These are phyloP conservation scores for Lepidochrysops patricia DNA, from an alignment of 2,888 invertebrate species.

Conservation along the genomic window DNA sequence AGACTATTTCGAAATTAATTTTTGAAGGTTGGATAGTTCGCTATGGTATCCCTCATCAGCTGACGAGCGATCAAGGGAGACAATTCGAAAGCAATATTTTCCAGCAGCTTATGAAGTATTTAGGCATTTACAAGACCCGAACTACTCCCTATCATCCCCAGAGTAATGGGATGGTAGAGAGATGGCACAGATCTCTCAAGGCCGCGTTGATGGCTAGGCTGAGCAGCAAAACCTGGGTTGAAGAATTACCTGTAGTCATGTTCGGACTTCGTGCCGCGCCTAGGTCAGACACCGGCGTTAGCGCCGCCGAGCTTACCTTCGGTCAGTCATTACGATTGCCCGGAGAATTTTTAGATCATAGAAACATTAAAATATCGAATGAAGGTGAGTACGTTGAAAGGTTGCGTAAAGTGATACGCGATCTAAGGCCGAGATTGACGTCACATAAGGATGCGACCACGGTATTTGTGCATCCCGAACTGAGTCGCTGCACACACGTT, in stretches of 20 bases:
- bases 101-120: neutral
- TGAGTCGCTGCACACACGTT: constrained; percentile 3
- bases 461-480: constrained; percentile 2
- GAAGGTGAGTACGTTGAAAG: neutral
- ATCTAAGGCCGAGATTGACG: neutral
- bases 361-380: no score
- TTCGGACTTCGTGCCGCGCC: constrained; percentile 22
- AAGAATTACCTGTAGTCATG: constrained; percentile 20
- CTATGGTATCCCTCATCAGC: neutral
- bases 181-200: constrained; percentile 26
- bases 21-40: constrained; percentile 17
- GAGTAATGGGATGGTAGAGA: constrained; percentile 17
- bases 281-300: constrained; percentile 19
- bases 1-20: neutral
- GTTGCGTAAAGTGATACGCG: neutral
- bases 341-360: no score
- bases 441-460: constrained; percentile 3
- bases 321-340: constrained; percentile 20
- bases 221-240: constrained; percentile 16
- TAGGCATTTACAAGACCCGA: neutral
- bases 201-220: constrained; percentile 20
- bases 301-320: constrained; percentile 21
- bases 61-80: constrained; percentile 19
- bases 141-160: constrained; percentile 16
- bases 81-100: neutral